Base-by-base conservation (phyloP, 2,113 vertebrate species). In the Heterotis niloticus region DNA sequence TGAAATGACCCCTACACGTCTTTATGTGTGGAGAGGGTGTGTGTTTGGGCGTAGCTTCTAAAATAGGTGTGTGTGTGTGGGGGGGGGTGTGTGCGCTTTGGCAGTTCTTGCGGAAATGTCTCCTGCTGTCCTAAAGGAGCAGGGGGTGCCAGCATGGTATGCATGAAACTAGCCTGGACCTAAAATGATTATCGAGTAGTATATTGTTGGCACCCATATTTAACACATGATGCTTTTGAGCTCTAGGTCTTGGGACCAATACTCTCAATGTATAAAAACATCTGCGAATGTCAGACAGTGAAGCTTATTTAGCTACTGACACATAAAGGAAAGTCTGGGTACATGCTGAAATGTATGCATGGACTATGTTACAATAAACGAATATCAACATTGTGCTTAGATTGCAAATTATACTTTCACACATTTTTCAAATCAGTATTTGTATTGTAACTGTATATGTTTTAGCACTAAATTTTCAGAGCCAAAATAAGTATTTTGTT, bases 1-100 rank as follows among this genome's bases (percentile, higher is more conserved):
- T 52, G 14, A 26, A 23, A 23, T 75, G 65, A 86, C 78, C 20
- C 44, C 24, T 74, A 23, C 20, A 81, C 66, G 76, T 52, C 80
- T 62, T 76, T 70, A 83, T 85, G 54, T 78, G n/a, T 78, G 77
- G 24, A 52, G 23, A n/a, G 17, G 0, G 68, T 64, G 67, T 71
- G 12, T 13, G 10, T 44, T 13, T 52, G 34, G 17, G 66, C 16
- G 10, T n/a, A 18, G 20, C 28, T 20, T 51, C 5, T 34, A 13
- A 54, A 17, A 12, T 24, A 57, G 56, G 51, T 64, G 67, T 56
- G 34, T 57, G 78, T 16, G 78, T 23, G 57, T 51, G 16, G 57
- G 59, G 57, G 16, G 57, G 59, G 57, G 14, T 14, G 64, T 78
- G 60, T 13, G 26, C 77, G 56, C 64, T 60, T 75, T 34, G 56